A percentile compares a stretch with the other conserved stretches of the same genome.
Evolutionary conservation across 2,797 vertebrate genomes (phyloP).

Genomic region (Amazona ochrocephala): DNA sequence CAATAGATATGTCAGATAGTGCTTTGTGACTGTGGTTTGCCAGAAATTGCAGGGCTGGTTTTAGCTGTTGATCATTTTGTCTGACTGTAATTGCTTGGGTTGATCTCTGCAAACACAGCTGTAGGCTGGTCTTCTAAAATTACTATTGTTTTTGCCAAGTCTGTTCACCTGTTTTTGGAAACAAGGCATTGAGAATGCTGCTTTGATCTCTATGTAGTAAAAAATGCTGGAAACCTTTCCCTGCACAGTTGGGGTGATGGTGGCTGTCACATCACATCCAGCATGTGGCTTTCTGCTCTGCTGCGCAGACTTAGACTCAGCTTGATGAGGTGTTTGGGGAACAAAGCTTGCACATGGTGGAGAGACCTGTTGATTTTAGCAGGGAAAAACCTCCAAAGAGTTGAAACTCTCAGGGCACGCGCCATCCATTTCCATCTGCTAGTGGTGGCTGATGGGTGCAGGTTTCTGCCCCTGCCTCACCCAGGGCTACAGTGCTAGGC

Average conservation of each 20-base stretch:
- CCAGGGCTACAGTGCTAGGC: background rate
- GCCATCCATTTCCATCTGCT: background rate
- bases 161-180: background rate
- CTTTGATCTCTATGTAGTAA: background rate
- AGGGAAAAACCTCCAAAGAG: background rate
- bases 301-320: background rate
- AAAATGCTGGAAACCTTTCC: background rate
- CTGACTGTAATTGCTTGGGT: slow-evolving; percentile 3
- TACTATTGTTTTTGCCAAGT: background rate
- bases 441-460: background rate
- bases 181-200: background rate
- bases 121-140: background rate
- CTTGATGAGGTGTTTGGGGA: background rate
- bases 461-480: background rate
- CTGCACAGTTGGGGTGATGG: background rate
- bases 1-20: background rate
- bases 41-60: background rate
- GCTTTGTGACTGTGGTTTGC: background rate
- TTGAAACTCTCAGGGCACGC: background rate
- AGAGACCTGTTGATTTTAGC: background rate
- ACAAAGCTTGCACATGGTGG: background rate
- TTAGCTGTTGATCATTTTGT: slow-evolving; percentile 2
- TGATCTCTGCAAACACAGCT: slow-evolving; percentile 2
- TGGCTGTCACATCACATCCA: background rate
- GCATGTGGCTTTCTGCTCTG: background rate